phyloP scores from a whole-genome alignment of 2,113 vertebrate genomes.

The Eulemur rufifrons region DNA sequence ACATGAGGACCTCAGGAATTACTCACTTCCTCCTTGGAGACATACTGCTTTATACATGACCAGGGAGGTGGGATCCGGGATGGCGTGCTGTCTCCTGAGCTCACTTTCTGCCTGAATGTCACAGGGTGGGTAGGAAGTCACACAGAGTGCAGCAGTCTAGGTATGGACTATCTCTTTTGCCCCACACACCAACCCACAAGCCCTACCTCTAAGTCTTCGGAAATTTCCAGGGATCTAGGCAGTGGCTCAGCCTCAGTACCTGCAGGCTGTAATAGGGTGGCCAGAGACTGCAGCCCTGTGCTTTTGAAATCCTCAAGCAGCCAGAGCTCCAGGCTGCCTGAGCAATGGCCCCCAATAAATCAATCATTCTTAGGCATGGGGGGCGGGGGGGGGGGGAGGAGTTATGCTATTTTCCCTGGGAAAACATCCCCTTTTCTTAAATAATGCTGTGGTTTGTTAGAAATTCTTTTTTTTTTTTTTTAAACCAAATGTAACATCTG shows the following conservation, averaged over 20 bases:
- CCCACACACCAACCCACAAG: background rate
- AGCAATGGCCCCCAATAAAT: background rate
- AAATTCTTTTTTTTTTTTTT: conserved; percentile 54
- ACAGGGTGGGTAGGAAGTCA: background rate
- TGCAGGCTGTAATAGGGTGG: background rate
- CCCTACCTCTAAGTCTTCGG: background rate
- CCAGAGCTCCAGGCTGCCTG: background rate
- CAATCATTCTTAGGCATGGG: background rate
- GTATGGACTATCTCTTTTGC: accelerated
- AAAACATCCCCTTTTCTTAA: background rate
- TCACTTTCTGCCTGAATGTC: background rate
- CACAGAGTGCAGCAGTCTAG: background rate
- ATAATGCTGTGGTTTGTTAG: background rate
- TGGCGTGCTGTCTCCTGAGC: background rate
- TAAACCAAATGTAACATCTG: conserved; percentile 71
- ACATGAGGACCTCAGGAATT: accelerated
- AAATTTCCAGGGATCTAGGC: background rate
- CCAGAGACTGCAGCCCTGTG: accelerated
- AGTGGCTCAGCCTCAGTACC: background rate
- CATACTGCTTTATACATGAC: accelerated
- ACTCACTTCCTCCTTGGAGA: accelerated
- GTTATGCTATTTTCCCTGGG: background rate
- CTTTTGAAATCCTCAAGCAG: background rate
- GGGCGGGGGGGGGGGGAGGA: no score
- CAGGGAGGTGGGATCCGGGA: background rate